These are phyloP conservation scores for Notechis scutatus DNA, from an alignment of 2,113 vertebrate genomes.

Conservation along the genomic window DNA sequence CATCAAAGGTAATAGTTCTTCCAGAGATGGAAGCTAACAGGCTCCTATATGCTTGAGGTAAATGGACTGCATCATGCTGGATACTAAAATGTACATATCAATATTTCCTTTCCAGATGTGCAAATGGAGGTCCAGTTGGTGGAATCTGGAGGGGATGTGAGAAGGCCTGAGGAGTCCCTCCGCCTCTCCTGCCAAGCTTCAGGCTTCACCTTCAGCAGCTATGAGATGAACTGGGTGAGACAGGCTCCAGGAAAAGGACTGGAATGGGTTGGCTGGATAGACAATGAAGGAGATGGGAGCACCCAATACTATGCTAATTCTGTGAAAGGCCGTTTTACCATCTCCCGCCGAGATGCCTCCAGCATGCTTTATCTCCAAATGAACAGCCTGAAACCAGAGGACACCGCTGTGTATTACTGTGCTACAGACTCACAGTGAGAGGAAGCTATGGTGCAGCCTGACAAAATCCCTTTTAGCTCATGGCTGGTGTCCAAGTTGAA, in stretches of 20 bases:
- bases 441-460: background rate
- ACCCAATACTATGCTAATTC: background rate
- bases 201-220: too few relatives aligned
- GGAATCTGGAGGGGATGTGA: too few relatives aligned
- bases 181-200: too few relatives aligned
- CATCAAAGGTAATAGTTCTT: background rate
- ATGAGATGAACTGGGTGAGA: too few relatives aligned
- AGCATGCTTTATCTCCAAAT: background rate
- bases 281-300: too few relatives aligned
- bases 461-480: background rate
- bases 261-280: background rate
- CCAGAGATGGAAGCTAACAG: background rate
- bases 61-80: too few relatives aligned
- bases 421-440: background rate
- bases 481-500: background rate
- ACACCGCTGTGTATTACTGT: background rate
- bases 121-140: too few relatives aligned
- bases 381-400: background rate
- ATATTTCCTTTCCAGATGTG: too few relatives aligned
- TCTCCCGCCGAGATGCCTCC: background rate
- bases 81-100: too few relatives aligned
- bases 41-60: too few relatives aligned
- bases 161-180: too few relatives aligned
- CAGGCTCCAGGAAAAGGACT: background rate
- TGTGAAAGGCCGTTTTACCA: too few relatives aligned